Base-by-base conservation (phyloP, 2,797 vertebrate species). In the Poecilia picta region DNA sequence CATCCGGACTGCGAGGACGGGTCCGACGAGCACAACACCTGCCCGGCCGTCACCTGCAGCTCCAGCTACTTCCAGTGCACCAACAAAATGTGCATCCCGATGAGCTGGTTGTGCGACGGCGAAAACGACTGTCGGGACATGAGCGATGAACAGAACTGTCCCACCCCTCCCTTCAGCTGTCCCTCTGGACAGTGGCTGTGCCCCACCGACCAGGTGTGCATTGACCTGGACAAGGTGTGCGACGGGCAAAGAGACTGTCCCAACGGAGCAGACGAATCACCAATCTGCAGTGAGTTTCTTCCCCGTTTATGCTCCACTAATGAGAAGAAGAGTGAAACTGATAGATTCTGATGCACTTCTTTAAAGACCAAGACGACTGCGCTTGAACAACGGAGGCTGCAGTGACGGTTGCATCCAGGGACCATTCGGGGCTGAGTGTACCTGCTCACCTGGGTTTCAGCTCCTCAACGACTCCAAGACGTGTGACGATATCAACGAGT, bases 221-320 rank as follows among this genome's bases (percentile, higher is more conserved):
- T 99, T 75, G 92, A 96, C 82, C 85, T 97, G 85, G 96, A 94
- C 88, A 95, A 94, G 89, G 94, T 99, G 77, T 99, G 98, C 89
- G 92, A 99, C 71, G 96, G 96, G 74, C 79, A 95, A 87, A 93
- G 93, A 5, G 97, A 99, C 85, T 99, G 98, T 81, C 98, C 98
- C 15, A 95, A 97, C 55, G 98, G 97, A 93, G 97, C 96, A 12
- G 98, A 99, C 46, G 98, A 99, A 89, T 99, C 98, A n/a, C 98
- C 98, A 0, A 75, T 98, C 89, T 99, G 98, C 95, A 99, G 98
- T 99, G 94, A 98, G 98, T 97, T 85, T 78, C 23, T 15, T 46
- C n/a, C n/a, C 43, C 28, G 46, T 46, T 62, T 16, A 45, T n/a
- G 39, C 41, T 73, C 18, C 47, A n/a, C 5, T 43, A 70, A 72